Evolutionary conservation across 1,140 invertebrate genomes (phyloP), one percentile per base, ranked within the genome.

Genomic region (Aphidius ervi): DNA sequence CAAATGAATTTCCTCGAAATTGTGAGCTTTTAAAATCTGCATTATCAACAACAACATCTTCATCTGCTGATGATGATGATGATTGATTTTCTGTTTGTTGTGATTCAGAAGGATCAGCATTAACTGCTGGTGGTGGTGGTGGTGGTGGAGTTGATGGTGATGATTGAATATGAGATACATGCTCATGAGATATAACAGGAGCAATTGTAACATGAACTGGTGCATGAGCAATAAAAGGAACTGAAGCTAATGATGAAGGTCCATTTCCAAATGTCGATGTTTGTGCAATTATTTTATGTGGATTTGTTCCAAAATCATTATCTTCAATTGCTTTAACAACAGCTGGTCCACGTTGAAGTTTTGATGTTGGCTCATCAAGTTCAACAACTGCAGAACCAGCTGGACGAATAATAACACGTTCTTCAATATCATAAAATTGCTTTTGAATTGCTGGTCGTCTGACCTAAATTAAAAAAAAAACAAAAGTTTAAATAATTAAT

Each of bases 361-460:
- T 84, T 6, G 84, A 83, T 8, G 82, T 75, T 0, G 85, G 85
- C 58, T 84, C 81, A 52, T 85, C 83, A 0, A 87, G 70, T 64
- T 87, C 85, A 1, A 86, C 78, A 5, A 86, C 78, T 39, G 85
- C 80, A 1, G 84, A 85, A 20, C 85, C 85, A 3, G 84, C 84
- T 4, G 85, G 85, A n/a, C 85, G 81, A 23, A 87, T 79, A 6
- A 86, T 80, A 7, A 84, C 80, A 37, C 83, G 80, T 68, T 86
- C 83, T 68, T 87, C 85, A 59, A 87, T 84, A 64, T 86, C 85
- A 68, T 85, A 87, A 72, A 86, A 86, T 68, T 86, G 82, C 69
- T 86, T 86, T 61, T 86, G 83, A 56, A 87, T 84, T 40, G 85
- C 85, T 62, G 85, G 85, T 50, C 85, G 81, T 60, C 85, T 81